These are phyloP conservation scores for Zosterops pallidus DNA, from an alignment of 2,113 vertebrate genomes.

Conservation along the genomic window DNA sequence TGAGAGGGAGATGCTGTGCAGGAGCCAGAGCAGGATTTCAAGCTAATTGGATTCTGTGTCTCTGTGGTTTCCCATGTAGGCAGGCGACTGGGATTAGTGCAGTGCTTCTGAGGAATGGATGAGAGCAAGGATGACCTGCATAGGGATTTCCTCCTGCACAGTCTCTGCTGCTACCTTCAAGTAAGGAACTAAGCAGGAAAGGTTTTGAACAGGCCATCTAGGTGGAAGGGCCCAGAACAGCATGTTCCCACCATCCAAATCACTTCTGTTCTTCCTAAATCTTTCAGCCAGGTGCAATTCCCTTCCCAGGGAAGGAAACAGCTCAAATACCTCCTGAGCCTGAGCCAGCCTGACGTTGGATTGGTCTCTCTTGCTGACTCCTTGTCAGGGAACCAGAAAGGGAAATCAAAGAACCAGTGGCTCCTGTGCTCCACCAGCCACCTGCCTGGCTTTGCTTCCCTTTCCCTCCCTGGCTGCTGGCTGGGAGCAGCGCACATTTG, in stretches of 20 bases:
- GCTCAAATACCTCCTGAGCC: neutral
- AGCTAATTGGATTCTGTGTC: conserved; percentile 72
- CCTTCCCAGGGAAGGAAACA: neutral
- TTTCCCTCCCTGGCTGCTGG: neutral
- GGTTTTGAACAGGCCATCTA: neutral
- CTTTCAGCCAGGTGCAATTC: neutral
- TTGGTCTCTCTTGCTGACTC: neutral
- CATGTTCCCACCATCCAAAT: neutral
- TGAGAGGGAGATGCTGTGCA: conserved; percentile 43
- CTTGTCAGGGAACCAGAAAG: neutral
- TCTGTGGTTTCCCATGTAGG: conserved; percentile 26
- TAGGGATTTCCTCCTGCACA: neutral
- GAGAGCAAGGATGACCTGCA: neutral
- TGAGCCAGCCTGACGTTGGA: neutral
- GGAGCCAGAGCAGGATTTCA: conserved; percentile 56
- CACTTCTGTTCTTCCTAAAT: neutral
- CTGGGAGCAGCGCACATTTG: fast-evolving
- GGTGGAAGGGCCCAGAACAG: neutral
- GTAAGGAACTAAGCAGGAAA: neutral
- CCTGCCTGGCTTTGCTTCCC: neutral
- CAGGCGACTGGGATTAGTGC: neutral
- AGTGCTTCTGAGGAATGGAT: neutral
- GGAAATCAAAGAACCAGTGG: neutral
- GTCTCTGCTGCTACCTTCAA: neutral
- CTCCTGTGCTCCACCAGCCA: neutral